Percentiles rank a stretch among this genome's conserved stretches.
Conservation (phyloP, 2,888 invertebrate species). For the Dolichomitus sp. region DNA sequence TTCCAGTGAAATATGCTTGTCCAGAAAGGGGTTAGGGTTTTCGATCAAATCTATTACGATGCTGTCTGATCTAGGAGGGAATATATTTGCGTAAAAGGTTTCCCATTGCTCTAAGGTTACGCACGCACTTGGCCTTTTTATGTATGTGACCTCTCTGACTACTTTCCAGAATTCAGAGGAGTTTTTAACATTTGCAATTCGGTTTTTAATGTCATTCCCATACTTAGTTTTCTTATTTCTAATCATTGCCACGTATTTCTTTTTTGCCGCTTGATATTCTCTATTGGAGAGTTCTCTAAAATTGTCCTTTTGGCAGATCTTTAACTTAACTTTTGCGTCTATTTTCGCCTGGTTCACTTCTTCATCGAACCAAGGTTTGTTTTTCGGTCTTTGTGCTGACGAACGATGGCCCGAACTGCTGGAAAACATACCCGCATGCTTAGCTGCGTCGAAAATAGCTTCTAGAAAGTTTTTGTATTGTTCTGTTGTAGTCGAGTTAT, state of each 20-base stretch:
- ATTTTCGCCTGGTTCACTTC: conserved; percentile 7
- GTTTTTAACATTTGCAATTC: not conserved
- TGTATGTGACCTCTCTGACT: not conserved
- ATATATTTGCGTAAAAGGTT: conserved; percentile 24
- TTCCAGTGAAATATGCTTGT: not conserved
- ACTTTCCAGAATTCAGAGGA: conserved; percentile 3
- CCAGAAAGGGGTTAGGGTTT: conserved; percentile 4
- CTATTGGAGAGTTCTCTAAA: not conserved
- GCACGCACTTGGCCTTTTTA: not conserved
- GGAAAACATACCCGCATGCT: too few relatives aligned
- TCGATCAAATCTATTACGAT: not conserved
- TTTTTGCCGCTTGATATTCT: too few relatives aligned
- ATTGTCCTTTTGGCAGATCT: conserved; percentile 3
- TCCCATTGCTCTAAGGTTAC: conserved; percentile 18
- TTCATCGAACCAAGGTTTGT: conserved; percentile 23
- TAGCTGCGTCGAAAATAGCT: not conserved
- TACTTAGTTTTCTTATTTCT: conserved; percentile 3
- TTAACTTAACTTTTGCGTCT: conserved; percentile 11
- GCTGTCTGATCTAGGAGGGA: conserved; percentile 7
- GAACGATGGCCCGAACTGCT: not conserved
- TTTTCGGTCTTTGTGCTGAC: not conserved
- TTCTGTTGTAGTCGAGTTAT: not conserved
- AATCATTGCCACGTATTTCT: not conserved
- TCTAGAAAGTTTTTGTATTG: not conserved
- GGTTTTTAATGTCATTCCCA: not conserved